Evolutionary conservation across 2,888 invertebrate genomes (phyloP).

Genomic region (Agriopis marginaria): DNA sequence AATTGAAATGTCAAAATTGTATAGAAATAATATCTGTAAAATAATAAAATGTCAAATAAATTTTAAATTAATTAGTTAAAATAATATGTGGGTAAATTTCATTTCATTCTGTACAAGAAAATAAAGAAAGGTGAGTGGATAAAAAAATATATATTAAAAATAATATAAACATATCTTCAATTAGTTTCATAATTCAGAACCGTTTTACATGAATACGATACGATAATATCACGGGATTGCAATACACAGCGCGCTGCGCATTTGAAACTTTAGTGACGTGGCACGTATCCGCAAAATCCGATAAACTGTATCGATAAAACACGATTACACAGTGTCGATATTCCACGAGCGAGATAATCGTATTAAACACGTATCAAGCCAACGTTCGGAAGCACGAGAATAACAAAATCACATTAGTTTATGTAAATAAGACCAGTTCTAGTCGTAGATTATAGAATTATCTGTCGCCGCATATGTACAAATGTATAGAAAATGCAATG

Average conservation of each 20-base stretch:
- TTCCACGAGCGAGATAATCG: slow-evolving; percentile 48
- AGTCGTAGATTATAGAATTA: slow-evolving; percentile 35
- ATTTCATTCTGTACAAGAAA: no score
- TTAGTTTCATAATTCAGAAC: slow-evolving; percentile 36
- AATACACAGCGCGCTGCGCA: slow-evolving; percentile 14
- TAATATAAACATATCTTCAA: slow-evolving; percentile 22
- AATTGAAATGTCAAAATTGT: no score
- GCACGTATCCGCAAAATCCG: slow-evolving; percentile 34
- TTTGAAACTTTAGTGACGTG: slow-evolving; percentile 44
- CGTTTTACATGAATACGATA: slow-evolving; percentile 31
- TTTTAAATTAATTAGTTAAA: no score
- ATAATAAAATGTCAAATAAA: no score
- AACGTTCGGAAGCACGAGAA: slow-evolving; percentile 42
- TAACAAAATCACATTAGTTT: slow-evolving; percentile 54
- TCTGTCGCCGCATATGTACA: slow-evolving; percentile 27
- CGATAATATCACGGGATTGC: slow-evolving; percentile 21
- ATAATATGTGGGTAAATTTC: no score
- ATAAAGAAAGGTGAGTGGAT: no score
- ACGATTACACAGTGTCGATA: slow-evolving; percentile 42
- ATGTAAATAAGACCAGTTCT: slow-evolving; percentile 52
- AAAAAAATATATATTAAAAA: no score
- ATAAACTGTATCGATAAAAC: slow-evolving; percentile 50
- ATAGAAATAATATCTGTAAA: no score
- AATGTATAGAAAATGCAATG: slow-evolving; percentile 33
- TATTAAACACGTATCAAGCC: slow-evolving; percentile 47